Evolutionary conservation across 2,888 invertebrate species (phyloP), one percentile per base, ranked within the genome.

Genomic region (Atethmia centrago): DNA sequence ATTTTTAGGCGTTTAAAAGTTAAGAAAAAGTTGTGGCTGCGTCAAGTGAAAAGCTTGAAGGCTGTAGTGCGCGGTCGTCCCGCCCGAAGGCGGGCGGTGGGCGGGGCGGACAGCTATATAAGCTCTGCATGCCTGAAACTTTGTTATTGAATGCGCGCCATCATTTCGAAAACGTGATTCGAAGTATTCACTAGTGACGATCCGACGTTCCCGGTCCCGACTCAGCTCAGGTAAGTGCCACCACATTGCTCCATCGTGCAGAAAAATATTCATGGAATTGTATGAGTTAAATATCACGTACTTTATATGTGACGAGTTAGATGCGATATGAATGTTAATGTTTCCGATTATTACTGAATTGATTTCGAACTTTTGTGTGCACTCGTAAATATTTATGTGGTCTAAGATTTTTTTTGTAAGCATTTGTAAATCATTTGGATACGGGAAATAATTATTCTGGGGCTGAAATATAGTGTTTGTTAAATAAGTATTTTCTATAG

Each of bases 51-150:
- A 80, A 88, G 82, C 87, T 84, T 88, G 90, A 87, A 85, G 86
- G 87, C 82, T 85, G 87, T 78, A 83, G 82, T 80, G 89, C 88
- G 88, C 78, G 79, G 82, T 85, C 90, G 91, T 84, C 90, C 93
- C 95, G 93, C 94, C 94, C 91, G 84, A 82, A 87, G 92, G 93
- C 93, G 93, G 93, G 72, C 90, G 90, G 91, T 94, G 92, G 96
- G 96, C 95, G 96, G 95, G 88, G 93, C 94, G 92, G 89, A 80
- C 84, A 67, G 84, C 93, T 96, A 95, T 96, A 96, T 95, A 96
- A 96, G 94, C 91, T 87, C 86, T 88, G 94, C 93, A 91, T 88
- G 92, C 89, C 91, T 92, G 88, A 91, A 94, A 93, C 89, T 93
- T 94, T 94, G 93, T 93, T 94, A 95, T 94, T 95, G 92, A 91